Percentiles rank a stretch among this genome's conserved stretches.
These are phyloP conservation scores for Drosophila kanekoi DNA, from an alignment of 2,888 invertebrate genomes.

Conservation along the genomic window DNA sequence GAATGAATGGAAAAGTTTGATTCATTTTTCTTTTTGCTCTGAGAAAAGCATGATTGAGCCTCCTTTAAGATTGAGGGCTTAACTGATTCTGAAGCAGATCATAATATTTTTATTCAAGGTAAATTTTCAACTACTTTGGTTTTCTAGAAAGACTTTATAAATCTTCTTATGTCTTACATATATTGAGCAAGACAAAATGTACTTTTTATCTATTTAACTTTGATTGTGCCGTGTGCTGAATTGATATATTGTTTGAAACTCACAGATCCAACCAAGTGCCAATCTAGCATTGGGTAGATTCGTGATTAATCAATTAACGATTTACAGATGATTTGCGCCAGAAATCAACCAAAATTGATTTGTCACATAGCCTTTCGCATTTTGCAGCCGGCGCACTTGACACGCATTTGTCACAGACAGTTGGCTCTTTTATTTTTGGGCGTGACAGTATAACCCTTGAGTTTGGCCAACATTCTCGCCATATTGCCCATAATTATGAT, in stretches of 20 bases:
- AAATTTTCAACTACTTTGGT: no score
- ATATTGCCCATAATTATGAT: slow-evolving; percentile 53
- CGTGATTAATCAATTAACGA: slow-evolving; percentile 21
- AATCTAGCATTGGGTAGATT: neutral
- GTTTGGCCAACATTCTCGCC: slow-evolving; percentile 22
- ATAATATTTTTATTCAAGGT: no score
- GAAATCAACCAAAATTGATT: slow-evolving; percentile 11
- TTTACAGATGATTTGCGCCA: slow-evolving; percentile 12
- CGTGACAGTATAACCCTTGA: slow-evolving; percentile 17
- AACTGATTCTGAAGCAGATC: no score
- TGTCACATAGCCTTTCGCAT: slow-evolving; percentile 2
- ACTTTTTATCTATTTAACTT: no score
- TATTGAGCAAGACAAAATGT: no score
- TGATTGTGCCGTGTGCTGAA: neutral
- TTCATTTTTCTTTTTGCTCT: no score
- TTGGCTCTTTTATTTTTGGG: slow-evolving; percentile 1
- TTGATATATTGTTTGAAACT: slow-evolving; percentile 2
- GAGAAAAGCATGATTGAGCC: no score
- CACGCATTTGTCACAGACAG: slow-evolving; percentile 33
- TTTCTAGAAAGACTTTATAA: no score
- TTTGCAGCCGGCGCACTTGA: neutral
- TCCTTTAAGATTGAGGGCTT: no score
- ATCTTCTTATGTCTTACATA: no score
- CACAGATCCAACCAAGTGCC: neutral
- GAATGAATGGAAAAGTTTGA: no score